These are phyloP conservation scores for Erethizon dorsatum DNA, from an alignment of 2,797 vertebrate species.

Conservation along the genomic window DNA sequence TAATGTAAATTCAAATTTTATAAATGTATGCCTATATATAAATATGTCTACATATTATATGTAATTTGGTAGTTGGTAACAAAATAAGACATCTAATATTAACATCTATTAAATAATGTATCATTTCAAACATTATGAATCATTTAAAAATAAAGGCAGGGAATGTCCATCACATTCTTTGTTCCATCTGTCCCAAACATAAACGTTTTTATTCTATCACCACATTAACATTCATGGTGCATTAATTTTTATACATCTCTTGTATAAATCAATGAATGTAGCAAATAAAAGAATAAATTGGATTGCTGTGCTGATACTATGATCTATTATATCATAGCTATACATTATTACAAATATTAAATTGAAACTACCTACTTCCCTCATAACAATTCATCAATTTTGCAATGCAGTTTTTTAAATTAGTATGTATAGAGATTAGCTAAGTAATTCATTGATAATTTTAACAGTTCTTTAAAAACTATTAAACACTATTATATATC, in stretches of 20 bases:
- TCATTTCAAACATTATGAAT: neutral
- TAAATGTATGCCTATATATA: neutral
- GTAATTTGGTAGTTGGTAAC: neutral
- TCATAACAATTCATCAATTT: conserved; percentile 79
- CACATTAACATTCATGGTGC: conserved; percentile 81
- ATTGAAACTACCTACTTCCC: conserved; percentile 69
- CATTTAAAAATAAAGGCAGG: conserved; percentile 26
- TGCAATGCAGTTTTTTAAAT: neutral
- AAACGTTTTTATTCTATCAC: conserved; percentile 75
- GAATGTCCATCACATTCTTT: neutral
- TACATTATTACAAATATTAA: conserved; percentile 81
- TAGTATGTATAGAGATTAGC: conserved; percentile 65
- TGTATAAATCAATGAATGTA: conserved; percentile 81
- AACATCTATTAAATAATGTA: neutral
- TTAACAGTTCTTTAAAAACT: neutral
- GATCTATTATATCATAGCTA: conserved; percentile 79
- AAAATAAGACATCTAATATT: neutral
- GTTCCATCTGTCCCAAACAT: conserved; percentile 43
- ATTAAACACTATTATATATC: neutral
- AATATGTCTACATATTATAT: neutral
- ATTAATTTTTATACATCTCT: conserved; percentile 77
- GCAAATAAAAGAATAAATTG: conserved; percentile 78
- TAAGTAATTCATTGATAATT: conserved; percentile 75
- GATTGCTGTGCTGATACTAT: conserved; percentile 75
- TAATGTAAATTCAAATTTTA: neutral